Percentiles rank a stretch among this genome's conserved stretches.
These are phyloP conservation scores for Drosophila equinoxialis DNA, from an alignment of 1,140 invertebrate species.

Conservation along the genomic window DNA sequence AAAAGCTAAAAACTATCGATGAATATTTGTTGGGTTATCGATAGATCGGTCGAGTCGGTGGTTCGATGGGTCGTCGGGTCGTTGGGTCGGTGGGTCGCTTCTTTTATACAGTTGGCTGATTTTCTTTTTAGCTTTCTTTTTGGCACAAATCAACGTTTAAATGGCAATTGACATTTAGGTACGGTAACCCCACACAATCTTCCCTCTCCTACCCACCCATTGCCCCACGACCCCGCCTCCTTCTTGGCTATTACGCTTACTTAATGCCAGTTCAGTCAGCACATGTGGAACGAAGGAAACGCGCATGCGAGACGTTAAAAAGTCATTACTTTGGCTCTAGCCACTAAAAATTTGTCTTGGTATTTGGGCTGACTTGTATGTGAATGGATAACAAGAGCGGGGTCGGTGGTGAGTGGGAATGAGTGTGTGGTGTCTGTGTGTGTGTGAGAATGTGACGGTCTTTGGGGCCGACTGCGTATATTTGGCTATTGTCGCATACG, in stretches of 20 bases:
- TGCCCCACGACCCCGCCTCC: no score
- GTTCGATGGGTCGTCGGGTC: constrained; percentile 4
- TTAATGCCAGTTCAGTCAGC: constrained; percentile 8
- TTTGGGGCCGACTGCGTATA: constrained; percentile 20
- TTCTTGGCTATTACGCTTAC: background rate
- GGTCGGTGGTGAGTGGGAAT: no score
- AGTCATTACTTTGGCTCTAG: constrained; percentile 62
- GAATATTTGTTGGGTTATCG: constrained; percentile 27
- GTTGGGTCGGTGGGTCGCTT: background rate
- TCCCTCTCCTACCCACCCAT: no score
- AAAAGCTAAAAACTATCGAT: constrained; percentile 51
- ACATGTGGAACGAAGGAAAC: constrained; percentile 24
- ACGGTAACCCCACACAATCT: background rate
- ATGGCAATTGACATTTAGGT: constrained; percentile 69
- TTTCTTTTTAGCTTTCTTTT: background rate
- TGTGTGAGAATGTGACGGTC: background rate
- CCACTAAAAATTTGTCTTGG: constrained; percentile 68
- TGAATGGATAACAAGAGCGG: no score
- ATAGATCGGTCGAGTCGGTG: constrained; percentile 10
- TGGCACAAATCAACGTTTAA: constrained; percentile 71
- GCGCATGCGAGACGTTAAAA: constrained; percentile 59
- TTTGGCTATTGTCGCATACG: constrained; percentile 64
- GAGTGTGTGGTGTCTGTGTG: background rate
- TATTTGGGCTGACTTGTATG: constrained; percentile 2
- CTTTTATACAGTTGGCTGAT: background rate